Evolutionary conservation across 1,140 invertebrate species (phyloP).

Genomic region (Gryon sp.): DNA sequence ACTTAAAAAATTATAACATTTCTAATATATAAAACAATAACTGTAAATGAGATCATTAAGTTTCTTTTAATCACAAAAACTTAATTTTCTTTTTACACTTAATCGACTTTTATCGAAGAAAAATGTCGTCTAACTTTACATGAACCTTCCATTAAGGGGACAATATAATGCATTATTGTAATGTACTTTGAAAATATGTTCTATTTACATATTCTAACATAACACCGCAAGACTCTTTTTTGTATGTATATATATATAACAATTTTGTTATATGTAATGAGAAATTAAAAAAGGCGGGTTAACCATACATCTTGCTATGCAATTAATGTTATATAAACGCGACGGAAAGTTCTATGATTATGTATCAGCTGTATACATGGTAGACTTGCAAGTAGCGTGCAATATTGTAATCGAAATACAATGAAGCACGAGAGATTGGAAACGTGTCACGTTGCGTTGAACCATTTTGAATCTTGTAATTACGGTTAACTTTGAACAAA

Average conservation of each 20-base stretch:
- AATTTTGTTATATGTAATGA: neutral
- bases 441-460: slow-evolving; percentile 12
- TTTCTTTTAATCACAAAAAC: too few species aligned
- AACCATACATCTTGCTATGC: slow-evolving; percentile 4
- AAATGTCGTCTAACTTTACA: too few species aligned
- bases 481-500: slow-evolving; percentile 14
- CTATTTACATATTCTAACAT: too few species aligned
- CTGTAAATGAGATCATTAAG: too few species aligned
- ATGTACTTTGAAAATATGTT: too few species aligned
- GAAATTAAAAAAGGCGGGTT: slow-evolving; percentile 3
- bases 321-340: slow-evolving; percentile 15
- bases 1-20: too few species aligned
- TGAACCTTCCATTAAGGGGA: too few species aligned
- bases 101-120: too few species aligned
- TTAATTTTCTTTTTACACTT: too few species aligned
- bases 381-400: slow-evolving; percentile 2
- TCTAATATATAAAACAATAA: too few species aligned
- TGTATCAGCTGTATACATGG: neutral
- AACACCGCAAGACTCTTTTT: too few species aligned
- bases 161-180: too few species aligned
- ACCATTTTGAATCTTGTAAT: slow-evolving; percentile 29
- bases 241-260: slow-evolving; percentile 17
- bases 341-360: slow-evolving; percentile 17
- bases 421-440: slow-evolving; percentile 17
- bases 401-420: slow-evolving; percentile 43